Percentiles rank a stretch among this genome's conserved stretches.
phyloP scores from a whole-genome alignment of 2,797 vertebrate species.

The Carcharodon carcharias region DNA sequence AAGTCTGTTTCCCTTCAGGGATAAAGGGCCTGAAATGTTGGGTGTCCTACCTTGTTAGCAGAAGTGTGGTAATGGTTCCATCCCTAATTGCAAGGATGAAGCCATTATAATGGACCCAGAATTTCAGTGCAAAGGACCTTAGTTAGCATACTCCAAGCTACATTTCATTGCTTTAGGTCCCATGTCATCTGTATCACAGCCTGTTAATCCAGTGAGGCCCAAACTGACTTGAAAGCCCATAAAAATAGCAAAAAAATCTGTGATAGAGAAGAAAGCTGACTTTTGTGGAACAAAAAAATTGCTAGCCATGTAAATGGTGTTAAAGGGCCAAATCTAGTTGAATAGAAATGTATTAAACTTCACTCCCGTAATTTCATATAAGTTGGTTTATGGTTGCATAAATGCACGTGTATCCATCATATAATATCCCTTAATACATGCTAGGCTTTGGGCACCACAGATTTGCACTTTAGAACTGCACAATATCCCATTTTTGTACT shows the following conservation, averaged over 20 bases:
- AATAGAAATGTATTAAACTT: neutral
- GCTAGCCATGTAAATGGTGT: neutral
- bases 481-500: neutral
- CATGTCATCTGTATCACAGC: neutral
- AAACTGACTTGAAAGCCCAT: neutral
- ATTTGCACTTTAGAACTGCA: neutral
- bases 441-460: neutral
- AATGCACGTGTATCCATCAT: neutral
- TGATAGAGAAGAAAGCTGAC: neutral
- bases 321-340: neutral
- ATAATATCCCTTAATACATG: neutral
- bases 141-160: neutral
- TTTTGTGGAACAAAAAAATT: neutral
- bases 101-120: neutral
- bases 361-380: neutral
- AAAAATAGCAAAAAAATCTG: neutral
- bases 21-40: neutral
- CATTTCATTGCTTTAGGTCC: neutral
- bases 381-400: neutral
- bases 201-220: neutral
- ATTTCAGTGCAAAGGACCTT: neutral
- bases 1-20: neutral
- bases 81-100: neutral
- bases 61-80: too few species aligned
- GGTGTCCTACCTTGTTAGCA: neutral